Conservation (phyloP, 2,888 invertebrate species). For the Elegia similella region DNA sequence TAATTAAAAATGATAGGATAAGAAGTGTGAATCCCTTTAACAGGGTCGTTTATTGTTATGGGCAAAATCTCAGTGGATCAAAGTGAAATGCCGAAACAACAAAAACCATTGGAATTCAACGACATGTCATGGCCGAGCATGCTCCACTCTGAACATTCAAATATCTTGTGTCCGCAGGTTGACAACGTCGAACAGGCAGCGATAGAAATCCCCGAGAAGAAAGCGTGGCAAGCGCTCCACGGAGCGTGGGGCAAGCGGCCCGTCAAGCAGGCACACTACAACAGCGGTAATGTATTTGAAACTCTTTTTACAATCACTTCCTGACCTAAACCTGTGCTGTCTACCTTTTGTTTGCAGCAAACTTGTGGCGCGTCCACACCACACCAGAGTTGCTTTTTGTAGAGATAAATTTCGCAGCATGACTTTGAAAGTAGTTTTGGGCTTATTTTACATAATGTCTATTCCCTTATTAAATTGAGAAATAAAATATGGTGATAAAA, state of each 20-base stretch:
- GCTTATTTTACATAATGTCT: background rate
- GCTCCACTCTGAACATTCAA: no score
- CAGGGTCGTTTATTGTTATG: no score
- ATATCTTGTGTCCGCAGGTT: conserved; percentile 24
- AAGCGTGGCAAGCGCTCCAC: conserved; percentile 86
- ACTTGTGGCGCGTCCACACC: background rate
- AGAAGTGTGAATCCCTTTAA: no score
- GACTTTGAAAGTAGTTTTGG: background rate
- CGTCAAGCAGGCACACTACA: conserved; percentile 62
- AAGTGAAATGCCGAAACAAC: no score
- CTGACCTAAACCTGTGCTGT: background rate
- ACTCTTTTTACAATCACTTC: background rate
- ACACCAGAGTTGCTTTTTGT: background rate
- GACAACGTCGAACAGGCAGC: conserved; percentile 37
- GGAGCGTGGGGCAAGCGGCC: conserved; percentile 89
- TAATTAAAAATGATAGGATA: no score
- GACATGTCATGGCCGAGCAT: no score
- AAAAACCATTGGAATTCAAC: no score
- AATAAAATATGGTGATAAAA: no score
- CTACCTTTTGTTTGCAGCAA: background rate
- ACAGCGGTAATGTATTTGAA: conserved; percentile 48
- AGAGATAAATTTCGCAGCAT: background rate
- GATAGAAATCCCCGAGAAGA: conserved; percentile 76
- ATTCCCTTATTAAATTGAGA: no score
- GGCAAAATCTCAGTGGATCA: no score